Evolutionary conservation across 2,113 vertebrate species (phyloP).

Genomic region (Pangasianodon hypophthalmus): DNA sequence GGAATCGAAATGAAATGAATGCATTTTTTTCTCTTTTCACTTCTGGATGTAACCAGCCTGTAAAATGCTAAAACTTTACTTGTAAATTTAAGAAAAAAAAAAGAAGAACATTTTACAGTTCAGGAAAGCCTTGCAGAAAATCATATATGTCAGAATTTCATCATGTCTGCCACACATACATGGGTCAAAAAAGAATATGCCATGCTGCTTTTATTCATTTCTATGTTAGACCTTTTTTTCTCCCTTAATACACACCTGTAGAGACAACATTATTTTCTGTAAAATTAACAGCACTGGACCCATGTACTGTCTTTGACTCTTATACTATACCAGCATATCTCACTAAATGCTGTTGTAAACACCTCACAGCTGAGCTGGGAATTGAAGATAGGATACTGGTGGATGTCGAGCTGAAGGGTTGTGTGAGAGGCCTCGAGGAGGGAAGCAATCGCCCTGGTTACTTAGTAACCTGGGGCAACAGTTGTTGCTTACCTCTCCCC

Average conservation of each 20-base stretch:
- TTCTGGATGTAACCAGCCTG: neutral
- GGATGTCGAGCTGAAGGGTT: slow-evolving; percentile 48
- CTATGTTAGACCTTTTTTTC: neutral
- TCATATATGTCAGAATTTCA: neutral
- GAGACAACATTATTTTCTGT: neutral
- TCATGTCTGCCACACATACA: neutral
- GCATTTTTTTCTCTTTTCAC: neutral
- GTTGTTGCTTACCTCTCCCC: slow-evolving; percentile 73
- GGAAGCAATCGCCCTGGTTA: slow-evolving; percentile 65
- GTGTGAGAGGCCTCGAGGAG: slow-evolving; percentile 52
- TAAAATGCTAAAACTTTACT: neutral
- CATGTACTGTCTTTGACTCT: neutral
- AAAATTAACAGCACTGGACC: neutral
- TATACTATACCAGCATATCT: neutral
- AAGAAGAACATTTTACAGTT: neutral
- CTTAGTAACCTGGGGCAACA: slow-evolving; percentile 72
- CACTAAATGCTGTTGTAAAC: neutral
- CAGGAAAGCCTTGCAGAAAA: neutral
- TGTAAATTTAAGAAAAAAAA: neutral
- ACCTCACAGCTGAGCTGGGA: neutral
- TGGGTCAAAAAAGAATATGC: neutral
- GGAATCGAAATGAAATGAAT: neutral
- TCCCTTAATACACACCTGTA: neutral
- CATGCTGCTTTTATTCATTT: neutral
- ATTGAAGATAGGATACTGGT: slow-evolving; percentile 16